Evolutionary conservation across 2,888 invertebrate genomes (phyloP), one percentile per base, ranked within the genome.

Genomic region (Disparrhopalites patrizii): DNA sequence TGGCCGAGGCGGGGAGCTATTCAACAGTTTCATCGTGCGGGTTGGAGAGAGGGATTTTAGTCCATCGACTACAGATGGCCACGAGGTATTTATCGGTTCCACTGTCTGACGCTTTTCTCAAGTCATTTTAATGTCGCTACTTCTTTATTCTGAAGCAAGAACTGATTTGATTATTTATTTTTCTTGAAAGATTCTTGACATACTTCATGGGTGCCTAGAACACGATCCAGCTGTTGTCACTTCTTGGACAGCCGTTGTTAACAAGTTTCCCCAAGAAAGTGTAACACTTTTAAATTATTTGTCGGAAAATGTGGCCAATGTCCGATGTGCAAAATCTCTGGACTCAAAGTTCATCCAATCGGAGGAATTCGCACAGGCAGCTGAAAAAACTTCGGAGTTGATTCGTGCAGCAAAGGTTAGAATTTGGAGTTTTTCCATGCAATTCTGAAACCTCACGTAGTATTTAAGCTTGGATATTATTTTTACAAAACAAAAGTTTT

Each of bases 281-380:
- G 68, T 68, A 7, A 36, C 62, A 28, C 66, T 75, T 20, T 58
- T 75, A 10, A 70, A 71, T 30, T 68, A 73, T 65, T 43, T 65
- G 71, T 72, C 73, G 15, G 72, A 68, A 54, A 71, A 69, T 61
- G 65, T 67, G 1, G 71, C 70, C 25, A 70, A 68, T 60, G 54
- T 71, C 18, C 60, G 63, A 23, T 72, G 62, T 64, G 66, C 65
- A n/a, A 73, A 68, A 57, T 51, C 61, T 18, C 56, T 74, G 51
- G 72, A 75, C 50, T 64, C 67, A 0, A 69, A 72, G 25, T 68
- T 75, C 27, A 74, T 75, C 33, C 73, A 74, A 30, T 68, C 73
- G 5, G 72, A 75, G 57, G 71, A 75, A 60, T 74, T 75, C 62
- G 75, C 74, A n/a, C 65, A 70, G 20, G 71, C 74, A n/a, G 66